Conservation (phyloP, 2,888 invertebrate species). For the Erebia epiphron region DNA sequence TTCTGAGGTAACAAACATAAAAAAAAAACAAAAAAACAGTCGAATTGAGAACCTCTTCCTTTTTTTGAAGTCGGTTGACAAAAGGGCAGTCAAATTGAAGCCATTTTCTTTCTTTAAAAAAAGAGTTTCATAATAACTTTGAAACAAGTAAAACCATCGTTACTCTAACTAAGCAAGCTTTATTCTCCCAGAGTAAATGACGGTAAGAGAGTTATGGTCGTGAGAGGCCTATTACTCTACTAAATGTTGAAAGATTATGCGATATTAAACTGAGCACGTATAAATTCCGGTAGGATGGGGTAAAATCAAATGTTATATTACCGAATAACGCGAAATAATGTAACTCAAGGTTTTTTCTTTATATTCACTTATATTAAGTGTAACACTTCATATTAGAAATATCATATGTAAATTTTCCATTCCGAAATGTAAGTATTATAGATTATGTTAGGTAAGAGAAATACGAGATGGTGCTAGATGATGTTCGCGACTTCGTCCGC, state of each 20-base stretch:
- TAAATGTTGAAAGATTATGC: not conserved
- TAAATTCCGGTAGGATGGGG: too few species aligned
- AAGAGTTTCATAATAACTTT: not conserved
- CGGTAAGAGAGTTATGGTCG: not conserved
- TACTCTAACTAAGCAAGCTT: not conserved
- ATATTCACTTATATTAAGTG: too few species aligned
- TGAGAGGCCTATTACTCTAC: not conserved
- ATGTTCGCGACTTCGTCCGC: too few species aligned
- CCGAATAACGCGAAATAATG: too few species aligned
- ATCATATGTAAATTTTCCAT: not conserved
- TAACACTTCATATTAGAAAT: not conserved
- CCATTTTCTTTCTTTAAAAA: not conserved
- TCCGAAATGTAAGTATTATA: not conserved
- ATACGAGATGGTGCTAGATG: too few species aligned
- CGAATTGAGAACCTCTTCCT: too few species aligned
- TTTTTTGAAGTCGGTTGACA: too few species aligned
- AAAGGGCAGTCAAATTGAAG: too few species aligned
- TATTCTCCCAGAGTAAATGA: not conserved
- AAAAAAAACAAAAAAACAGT: too few species aligned
- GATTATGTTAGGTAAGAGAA: constrained; percentile 3
- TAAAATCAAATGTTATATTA: not conserved
- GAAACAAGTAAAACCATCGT: not conserved
- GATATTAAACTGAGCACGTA: not conserved
- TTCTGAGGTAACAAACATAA: too few species aligned
- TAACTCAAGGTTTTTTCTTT: too few species aligned